Evolutionary conservation across 2,797 vertebrate genomes (phyloP).

Genomic region (Odontamblyopus rebecca): DNA sequence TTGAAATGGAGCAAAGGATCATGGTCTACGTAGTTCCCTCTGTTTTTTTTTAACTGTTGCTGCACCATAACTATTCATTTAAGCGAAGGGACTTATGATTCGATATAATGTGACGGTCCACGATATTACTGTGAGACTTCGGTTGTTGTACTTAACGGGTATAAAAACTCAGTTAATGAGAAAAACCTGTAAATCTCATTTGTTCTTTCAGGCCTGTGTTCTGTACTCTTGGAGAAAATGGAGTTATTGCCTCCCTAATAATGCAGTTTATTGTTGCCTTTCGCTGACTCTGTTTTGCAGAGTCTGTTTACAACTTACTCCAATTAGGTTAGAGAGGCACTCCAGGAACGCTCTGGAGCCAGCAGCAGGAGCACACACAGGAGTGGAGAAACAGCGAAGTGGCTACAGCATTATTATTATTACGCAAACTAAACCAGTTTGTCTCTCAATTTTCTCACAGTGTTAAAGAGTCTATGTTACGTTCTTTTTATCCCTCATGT

Average conservation of each 20-base stretch:
- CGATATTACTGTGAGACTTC: too few relatives aligned
- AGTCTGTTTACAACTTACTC: conserved; percentile 4
- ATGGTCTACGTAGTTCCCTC: too few relatives aligned
- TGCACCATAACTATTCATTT: too few relatives aligned
- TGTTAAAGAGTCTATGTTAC: too few relatives aligned
- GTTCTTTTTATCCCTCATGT: too few relatives aligned
- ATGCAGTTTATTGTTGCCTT: conserved; percentile 1
- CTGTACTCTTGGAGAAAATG: neutral
- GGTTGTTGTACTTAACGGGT: too few relatives aligned
- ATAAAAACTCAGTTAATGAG: too few relatives aligned
- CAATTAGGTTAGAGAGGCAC: conserved; percentile 5
- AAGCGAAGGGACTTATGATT: too few relatives aligned
- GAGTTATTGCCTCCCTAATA: conserved; percentile 1
- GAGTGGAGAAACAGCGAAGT: neutral
- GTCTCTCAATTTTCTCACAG: too few relatives aligned
- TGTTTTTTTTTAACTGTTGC: too few relatives aligned
- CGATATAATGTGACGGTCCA: too few relatives aligned
- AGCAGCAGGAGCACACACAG: neutral
- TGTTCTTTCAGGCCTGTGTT: neutral
- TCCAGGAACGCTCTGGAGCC: neutral
- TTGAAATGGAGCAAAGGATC: too few relatives aligned
- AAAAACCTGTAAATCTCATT: neutral
- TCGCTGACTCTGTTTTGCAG: neutral
- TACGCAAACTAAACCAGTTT: neutral
- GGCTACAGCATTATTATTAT: neutral